Evolutionary conservation across 2,888 invertebrate genomes (phyloP).

Genomic region (Strigamia crassipes): DNA sequence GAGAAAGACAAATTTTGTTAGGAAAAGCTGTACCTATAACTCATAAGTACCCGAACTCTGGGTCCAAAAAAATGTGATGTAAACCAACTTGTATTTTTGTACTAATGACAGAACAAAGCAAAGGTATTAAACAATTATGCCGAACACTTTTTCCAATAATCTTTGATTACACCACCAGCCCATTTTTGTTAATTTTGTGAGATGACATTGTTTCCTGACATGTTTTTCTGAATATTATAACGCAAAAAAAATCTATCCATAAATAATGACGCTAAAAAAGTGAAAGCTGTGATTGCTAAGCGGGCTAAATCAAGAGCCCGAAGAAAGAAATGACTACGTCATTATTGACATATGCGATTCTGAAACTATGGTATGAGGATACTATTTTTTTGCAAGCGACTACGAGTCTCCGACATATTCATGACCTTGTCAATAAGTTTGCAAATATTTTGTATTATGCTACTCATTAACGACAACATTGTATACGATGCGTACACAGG

Average conservation of each 20-base stretch:
- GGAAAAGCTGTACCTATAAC: too few relatives aligned
- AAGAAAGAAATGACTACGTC: not conserved
- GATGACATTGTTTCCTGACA: not conserved
- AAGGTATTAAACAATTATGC: too few relatives aligned
- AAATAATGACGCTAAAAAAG: not conserved
- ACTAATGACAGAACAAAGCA: too few relatives aligned
- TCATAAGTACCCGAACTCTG: too few relatives aligned
- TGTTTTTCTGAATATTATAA: not conserved
- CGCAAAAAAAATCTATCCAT: not conserved
- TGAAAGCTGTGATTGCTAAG: not conserved
- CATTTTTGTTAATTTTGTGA: not conserved
- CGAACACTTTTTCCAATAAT: not conserved
- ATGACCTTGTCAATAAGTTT: conserved; percentile 6
- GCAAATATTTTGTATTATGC: not conserved
- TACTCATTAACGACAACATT: conserved; percentile 8
- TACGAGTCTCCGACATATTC: not conserved
- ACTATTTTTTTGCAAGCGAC: conserved; percentile 2
- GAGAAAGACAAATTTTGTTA: too few relatives aligned
- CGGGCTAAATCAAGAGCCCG: not conserved
- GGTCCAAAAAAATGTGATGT: too few relatives aligned
- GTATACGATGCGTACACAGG: conserved; percentile 20
- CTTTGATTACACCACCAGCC: not conserved
- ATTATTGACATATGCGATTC: not conserved
- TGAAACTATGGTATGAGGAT: conserved; percentile 11
- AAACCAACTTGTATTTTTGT: too few relatives aligned